A percentile compares a stretch with the other conserved stretches of the same genome.
These are phyloP conservation scores for Brachionus paranguensis DNA, from an alignment of 1,140 invertebrate genomes.

Conservation along the genomic window DNA sequence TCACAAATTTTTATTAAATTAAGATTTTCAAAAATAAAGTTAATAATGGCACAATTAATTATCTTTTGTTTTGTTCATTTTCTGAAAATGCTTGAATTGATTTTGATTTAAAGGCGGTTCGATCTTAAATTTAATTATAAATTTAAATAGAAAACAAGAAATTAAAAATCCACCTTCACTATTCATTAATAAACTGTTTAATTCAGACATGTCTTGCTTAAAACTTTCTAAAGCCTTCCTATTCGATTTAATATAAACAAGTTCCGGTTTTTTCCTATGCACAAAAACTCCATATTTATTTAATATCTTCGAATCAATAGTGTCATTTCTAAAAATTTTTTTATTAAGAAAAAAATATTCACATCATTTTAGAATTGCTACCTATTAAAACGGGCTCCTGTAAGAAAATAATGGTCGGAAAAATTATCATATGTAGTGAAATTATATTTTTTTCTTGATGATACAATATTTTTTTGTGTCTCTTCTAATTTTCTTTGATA, in stretches of 20 bases:
- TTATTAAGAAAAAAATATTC: not conserved
- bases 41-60: not conserved
- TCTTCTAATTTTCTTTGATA: constrained; percentile 25
- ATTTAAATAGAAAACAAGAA: no score
- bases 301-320: constrained; percentile 31
- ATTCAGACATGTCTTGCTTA: constrained; percentile 1
- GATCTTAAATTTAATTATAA: not conserved
- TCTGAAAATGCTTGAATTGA: not conserved
- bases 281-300: constrained; percentile 38
- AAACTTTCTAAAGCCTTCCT: constrained; percentile 26
- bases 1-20: no score
- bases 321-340: constrained; percentile 24
- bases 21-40: no score
- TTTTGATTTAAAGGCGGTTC: not conserved
- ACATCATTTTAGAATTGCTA: not conserved
- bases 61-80: not conserved
- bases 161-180: not conserved
- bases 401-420: constrained; percentile 34
- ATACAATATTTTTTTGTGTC: not conserved
- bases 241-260: constrained; percentile 29
- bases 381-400: constrained; percentile 35
- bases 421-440: constrained; percentile 30
- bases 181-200: constrained; percentile 1
- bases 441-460: constrained; percentile 29
- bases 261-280: constrained; percentile 23